Percentiles rank a stretch among this genome's conserved stretches.
Conservation (phyloP, 2,888 invertebrate species). For the Habrosyne pyritoides region DNA sequence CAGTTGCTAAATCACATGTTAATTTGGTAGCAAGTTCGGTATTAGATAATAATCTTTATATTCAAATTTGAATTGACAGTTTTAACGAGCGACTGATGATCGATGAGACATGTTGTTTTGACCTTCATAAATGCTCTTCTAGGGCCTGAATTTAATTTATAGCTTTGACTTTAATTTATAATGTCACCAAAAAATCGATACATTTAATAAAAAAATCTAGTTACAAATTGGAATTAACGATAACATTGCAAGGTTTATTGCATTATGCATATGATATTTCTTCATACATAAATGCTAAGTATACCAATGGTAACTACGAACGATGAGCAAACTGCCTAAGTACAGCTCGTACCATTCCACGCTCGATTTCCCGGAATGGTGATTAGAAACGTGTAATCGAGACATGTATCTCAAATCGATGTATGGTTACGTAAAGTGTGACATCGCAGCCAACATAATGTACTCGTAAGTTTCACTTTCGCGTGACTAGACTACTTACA, state of each 20-base stretch:
- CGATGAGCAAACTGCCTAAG: conserved; percentile 41
- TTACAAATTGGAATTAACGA: not conserved
- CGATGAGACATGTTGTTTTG: conserved; percentile 30
- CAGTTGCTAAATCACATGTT: conserved; percentile 23
- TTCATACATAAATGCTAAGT: conserved; percentile 33
- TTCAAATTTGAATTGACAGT: conserved; percentile 31
- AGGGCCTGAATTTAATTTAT: no score
- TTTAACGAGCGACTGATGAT: conserved; percentile 40
- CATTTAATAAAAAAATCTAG: not conserved
- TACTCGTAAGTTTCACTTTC: conserved; percentile 74
- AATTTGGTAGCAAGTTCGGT: conserved; percentile 9
- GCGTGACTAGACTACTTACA: conserved; percentile 57
- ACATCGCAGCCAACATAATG: conserved; percentile 56
- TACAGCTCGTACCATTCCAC: conserved; percentile 20
- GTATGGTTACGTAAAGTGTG: conserved; percentile 59
- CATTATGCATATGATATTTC: conserved; percentile 35
- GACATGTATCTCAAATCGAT: conserved; percentile 49
- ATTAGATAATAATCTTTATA: conserved; percentile 29
- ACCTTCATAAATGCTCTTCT: no score
- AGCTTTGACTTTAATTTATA: no score
- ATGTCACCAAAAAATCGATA: no score
- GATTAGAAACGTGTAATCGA: conserved; percentile 56
- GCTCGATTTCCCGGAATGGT: conserved; percentile 47
- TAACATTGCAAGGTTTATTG: conserved; percentile 15
- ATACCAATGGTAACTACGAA: conserved; percentile 33